phyloP scores from a whole-genome alignment of 2,797 vertebrate species.

The Iguana delicatissima region DNA sequence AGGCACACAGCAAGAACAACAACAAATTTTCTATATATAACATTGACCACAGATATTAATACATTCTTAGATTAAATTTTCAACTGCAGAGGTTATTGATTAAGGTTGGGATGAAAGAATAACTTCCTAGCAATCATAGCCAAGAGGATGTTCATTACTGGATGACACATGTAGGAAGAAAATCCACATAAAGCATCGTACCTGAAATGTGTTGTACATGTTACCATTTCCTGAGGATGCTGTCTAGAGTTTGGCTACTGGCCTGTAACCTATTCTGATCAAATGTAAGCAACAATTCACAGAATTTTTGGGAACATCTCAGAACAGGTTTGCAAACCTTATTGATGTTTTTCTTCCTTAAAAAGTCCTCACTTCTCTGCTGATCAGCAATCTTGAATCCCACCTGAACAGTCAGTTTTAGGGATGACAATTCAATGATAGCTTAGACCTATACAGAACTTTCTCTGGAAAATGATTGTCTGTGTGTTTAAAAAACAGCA shows the following conservation, averaged over 20 bases:
- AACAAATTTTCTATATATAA: too few species aligned
- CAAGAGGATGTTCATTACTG: background rate
- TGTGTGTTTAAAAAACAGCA: background rate
- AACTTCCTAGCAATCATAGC: background rate
- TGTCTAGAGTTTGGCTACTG: too few species aligned
- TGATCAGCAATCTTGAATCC: background rate
- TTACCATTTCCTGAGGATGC: background rate
- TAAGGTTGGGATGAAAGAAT: background rate
- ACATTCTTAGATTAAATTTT: slow-evolving; percentile 42
- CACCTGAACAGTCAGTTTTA: background rate
- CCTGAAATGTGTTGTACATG: background rate
- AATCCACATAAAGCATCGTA: background rate
- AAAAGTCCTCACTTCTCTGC: background rate
- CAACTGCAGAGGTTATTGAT: slow-evolving; percentile 18
- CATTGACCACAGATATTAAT: slow-evolving; percentile 41
- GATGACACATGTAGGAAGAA: background rate
- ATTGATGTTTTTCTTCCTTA: background rate
- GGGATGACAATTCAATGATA: background rate
- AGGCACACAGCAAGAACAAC: too few species aligned
- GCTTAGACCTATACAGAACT: background rate
- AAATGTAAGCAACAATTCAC: too few species aligned
- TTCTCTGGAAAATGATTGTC: background rate
- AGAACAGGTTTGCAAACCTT: too few species aligned
- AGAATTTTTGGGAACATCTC: too few species aligned
- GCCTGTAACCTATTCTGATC: too few species aligned